Percentiles rank a stretch among this genome's conserved stretches.
phyloP scores from a whole-genome alignment of 2,113 vertebrate species.

The Prietella phreatophila region DNA sequence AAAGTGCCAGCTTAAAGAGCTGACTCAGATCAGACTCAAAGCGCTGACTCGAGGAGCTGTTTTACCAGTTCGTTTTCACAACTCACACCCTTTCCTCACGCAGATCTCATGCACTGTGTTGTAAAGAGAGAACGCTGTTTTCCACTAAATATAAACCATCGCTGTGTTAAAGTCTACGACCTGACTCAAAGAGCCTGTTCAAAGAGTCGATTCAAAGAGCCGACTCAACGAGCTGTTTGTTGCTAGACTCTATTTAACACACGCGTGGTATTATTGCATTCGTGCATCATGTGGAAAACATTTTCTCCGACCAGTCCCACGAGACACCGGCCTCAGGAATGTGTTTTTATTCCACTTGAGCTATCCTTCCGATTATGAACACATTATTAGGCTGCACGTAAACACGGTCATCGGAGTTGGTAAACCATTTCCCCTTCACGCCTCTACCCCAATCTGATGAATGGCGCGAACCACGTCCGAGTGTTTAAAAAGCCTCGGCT shows the following conservation, averaged over 20 bases:
- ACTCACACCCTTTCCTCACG: background rate
- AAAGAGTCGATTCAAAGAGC: background rate
- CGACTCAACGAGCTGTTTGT: background rate
- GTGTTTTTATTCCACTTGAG: background rate
- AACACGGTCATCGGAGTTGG: slow-evolving; percentile 11
- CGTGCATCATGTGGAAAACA: background rate
- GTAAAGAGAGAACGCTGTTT: background rate
- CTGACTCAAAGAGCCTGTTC: background rate
- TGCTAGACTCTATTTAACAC: background rate
- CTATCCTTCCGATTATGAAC: background rate
- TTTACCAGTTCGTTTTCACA: background rate
- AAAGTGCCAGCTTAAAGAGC: too few species aligned
- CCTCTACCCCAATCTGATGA: slow-evolving; percentile 39
- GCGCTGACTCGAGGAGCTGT: background rate
- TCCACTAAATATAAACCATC: background rate
- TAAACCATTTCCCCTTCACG: background rate
- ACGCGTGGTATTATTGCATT: background rate
- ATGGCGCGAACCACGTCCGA: slow-evolving; percentile 30
- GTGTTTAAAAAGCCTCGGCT: slow-evolving; percentile 50
- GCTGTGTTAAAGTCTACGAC: background rate
- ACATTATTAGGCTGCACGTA: background rate
- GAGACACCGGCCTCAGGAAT: background rate
- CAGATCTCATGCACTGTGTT: background rate
- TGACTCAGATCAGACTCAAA: background rate
- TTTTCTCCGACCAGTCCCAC: background rate